Evolutionary conservation across 1,140 invertebrate species (phyloP), one percentile per base, ranked within the genome.

Genomic region (Sminthurides bifidus): DNA sequence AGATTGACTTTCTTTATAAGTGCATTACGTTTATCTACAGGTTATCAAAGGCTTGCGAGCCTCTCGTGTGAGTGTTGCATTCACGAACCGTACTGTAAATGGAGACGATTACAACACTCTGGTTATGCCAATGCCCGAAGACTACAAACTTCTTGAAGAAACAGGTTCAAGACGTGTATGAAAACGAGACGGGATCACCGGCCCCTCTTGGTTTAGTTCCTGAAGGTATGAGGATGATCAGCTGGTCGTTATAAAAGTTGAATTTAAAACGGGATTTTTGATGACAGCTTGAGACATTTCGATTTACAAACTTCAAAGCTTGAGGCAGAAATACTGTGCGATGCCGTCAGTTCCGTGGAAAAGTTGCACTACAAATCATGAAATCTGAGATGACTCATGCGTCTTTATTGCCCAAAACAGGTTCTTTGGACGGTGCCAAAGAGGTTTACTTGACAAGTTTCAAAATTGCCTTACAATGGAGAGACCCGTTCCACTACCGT

Each of bases 391-490:
- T 15, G 48, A 50, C 23, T n/a, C 19, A 23, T 30, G 1, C 17
- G n/a, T 26, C 8, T 15, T 44, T 24, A 43, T 21, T 45, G 23
- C 41, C 23, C n/a, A 19, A 14, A 33, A 5, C 37, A 60, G 40
- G 44, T 21, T 23, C 19, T 15, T 15, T 49, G 27, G 45, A 33
- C 17, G 44, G 55, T 12, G 45, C 54, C 17, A 58, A 21, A 15
- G 24, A 61, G 24, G 27, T 64, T 15, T 64, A 52, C 41, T 41
- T 64, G 4, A 64, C 59, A 2, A 58, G 43, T 27, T n/a, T 64
- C 17, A 29, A 41, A 4, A 5, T 64, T 15, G 15, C 33, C 23
- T 52, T 54, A 21, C 43, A 49, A 0, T 64, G 63, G 63, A 59
- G 59, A 41, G 56, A 53, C 30, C 63, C 63, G 14, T 64, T 64